A percentile compares a stretch with the other conserved stretches of the same genome.
Evolutionary conservation across 2,113 vertebrate species (phyloP).

Genomic region (Morone chrysops): DNA sequence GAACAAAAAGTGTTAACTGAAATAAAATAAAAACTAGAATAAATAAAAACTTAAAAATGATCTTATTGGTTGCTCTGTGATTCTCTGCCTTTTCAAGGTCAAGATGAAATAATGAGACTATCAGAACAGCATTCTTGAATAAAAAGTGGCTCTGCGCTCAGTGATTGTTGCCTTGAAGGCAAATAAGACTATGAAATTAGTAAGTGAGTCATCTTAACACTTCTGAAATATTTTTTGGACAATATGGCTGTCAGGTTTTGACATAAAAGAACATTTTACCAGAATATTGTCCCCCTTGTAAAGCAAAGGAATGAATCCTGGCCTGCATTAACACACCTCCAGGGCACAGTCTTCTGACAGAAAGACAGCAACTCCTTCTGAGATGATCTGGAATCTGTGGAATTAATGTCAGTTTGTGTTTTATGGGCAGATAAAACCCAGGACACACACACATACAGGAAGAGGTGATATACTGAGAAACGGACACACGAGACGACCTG

Average conservation of each 20-base stretch:
- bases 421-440: neutral
- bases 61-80: neutral
- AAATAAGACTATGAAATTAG: neutral
- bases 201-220: slow-evolving; percentile 31
- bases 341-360: neutral
- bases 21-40: no score
- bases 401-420: neutral
- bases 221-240: neutral
- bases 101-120: neutral
- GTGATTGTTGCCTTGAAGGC: neutral
- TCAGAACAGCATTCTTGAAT: neutral
- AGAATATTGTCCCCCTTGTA: neutral
- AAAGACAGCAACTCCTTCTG: neutral
- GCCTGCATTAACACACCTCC: neutral
- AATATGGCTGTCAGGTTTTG: neutral
- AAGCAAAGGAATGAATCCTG: neutral
- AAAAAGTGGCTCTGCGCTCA: neutral
- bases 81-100: neutral
- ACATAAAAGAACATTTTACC: neutral
- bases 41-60: no score
- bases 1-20: no score
- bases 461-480: slow-evolving; percentile 31
- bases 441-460: neutral
- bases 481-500: slow-evolving; percentile 22
- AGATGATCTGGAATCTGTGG: neutral